A percentile compares a stretch with the other conserved stretches of the same genome.
Evolutionary conservation across 2,113 vertebrate genomes (phyloP).

Genomic region (Alligator mississippiensis): DNA sequence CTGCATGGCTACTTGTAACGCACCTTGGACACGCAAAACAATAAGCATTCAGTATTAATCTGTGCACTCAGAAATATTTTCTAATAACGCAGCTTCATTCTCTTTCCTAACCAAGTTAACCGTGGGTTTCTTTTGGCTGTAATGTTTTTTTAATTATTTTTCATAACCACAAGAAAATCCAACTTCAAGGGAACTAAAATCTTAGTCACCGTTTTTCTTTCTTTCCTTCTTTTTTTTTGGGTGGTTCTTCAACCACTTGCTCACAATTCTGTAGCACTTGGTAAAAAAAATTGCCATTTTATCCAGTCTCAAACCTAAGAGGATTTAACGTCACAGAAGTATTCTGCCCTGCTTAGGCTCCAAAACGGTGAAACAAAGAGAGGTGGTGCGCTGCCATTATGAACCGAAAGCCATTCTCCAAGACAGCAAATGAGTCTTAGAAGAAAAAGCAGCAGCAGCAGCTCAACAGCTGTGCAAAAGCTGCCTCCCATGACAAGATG

Average conservation of each 20-base stretch:
- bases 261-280: neutral
- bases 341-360: constrained; percentile 38
- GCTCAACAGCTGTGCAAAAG: constrained; percentile 70
- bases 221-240: neutral
- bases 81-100: neutral
- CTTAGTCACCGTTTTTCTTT: neutral
- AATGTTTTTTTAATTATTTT: neutral
- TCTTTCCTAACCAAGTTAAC: too few species aligned
- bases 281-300: constrained; percentile 37
- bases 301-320: constrained; percentile 44
- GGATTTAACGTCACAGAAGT: constrained; percentile 53
- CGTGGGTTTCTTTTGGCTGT: neutral
- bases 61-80: neutral
- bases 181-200: neutral
- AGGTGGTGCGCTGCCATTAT: constrained; percentile 10
- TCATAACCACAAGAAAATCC: neutral
- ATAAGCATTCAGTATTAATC: neutral
- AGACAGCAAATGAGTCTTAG: constrained; percentile 54
- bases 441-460: constrained; percentile 69
- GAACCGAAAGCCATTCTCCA: constrained; percentile 33
- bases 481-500: constrained; percentile 77
- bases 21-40: neutral
- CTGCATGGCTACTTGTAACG: neutral
- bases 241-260: neutral
- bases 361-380: constrained; percentile 5